phyloP scores from a whole-genome alignment of 2,113 vertebrate species.

The Chiloscyllium plagiosum region DNA sequence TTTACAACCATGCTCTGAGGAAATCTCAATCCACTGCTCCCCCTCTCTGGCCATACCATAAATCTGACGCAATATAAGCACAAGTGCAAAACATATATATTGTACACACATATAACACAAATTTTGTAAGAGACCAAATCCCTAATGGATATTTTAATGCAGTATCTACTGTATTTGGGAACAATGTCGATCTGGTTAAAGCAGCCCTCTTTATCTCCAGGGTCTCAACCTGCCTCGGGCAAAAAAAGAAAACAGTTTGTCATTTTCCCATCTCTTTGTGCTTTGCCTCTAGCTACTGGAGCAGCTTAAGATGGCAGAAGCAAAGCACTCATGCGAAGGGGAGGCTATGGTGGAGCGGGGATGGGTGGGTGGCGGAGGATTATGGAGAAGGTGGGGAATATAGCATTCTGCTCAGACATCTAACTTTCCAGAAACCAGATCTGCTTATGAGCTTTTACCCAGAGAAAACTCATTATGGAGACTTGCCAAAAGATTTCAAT shows the following conservation, averaged over 20 bases:
- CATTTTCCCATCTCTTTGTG: slow-evolving; percentile 14
- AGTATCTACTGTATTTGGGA: slow-evolving; percentile 9
- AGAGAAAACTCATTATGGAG: slow-evolving; percentile 3
- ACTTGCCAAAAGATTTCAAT: slow-evolving; percentile 26
- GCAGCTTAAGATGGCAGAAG: slow-evolving; percentile 1
- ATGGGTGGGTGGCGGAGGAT: background rate
- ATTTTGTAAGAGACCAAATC: background rate
- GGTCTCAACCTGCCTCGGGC: background rate
- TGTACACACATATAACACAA: background rate
- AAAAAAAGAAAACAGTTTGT: slow-evolving; percentile 1
- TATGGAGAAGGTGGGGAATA: background rate
- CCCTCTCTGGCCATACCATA: background rate
- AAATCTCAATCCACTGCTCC: background rate
- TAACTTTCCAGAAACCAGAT: slow-evolving; percentile 7
- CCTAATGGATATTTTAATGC: background rate
- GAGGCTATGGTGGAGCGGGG: background rate
- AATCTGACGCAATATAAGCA: background rate
- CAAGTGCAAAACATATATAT: background rate
- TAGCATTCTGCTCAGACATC: background rate
- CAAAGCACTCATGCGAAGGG: background rate
- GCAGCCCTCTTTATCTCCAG: background rate
- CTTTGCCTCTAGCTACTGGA: background rate
- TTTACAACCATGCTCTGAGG: background rate
- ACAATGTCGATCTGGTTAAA: background rate
- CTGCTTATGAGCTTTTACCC: slow-evolving; percentile 28